A percentile compares a stretch with the other conserved stretches of the same genome.
These are phyloP conservation scores for Octomys mimax DNA, from an alignment of 2,797 vertebrate genomes.

Conservation along the genomic window DNA sequence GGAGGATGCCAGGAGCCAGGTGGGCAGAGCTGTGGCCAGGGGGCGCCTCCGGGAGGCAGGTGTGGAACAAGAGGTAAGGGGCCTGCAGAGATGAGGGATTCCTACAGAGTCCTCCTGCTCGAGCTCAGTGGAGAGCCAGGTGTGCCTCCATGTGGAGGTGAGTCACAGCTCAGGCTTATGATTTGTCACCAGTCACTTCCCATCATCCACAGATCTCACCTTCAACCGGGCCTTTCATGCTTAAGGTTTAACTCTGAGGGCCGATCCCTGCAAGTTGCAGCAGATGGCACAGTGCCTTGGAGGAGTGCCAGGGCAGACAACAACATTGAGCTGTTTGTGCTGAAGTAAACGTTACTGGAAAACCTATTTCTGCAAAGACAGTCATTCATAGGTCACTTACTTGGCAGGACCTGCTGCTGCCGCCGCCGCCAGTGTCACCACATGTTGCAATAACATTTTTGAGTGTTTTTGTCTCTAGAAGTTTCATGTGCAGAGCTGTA, in stretches of 20 bases:
- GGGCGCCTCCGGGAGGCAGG: background rate
- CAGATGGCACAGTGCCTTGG: background rate
- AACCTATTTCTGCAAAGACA: background rate
- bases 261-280: background rate
- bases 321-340: background rate
- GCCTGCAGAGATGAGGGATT: rapidly evolving
- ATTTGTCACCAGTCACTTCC: background rate
- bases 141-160: background rate
- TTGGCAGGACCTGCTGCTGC: background rate
- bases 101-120: rapidly evolving
- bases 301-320: background rate
- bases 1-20: background rate
- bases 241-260: background rate
- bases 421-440: no score
- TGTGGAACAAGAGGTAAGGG: background rate
- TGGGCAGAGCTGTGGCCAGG: background rate
- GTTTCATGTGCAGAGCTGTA: no score
- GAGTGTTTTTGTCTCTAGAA: background rate
- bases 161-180: background rate
- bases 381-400: background rate
- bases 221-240: background rate
- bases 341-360: background rate
- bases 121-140: background rate
- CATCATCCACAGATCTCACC: background rate
- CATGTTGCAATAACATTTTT: background rate